Percentiles rank a stretch among this genome's conserved stretches.
Evolutionary conservation across 2,113 vertebrate genomes (phyloP).

Genomic region (Oreochromis aureus): DNA sequence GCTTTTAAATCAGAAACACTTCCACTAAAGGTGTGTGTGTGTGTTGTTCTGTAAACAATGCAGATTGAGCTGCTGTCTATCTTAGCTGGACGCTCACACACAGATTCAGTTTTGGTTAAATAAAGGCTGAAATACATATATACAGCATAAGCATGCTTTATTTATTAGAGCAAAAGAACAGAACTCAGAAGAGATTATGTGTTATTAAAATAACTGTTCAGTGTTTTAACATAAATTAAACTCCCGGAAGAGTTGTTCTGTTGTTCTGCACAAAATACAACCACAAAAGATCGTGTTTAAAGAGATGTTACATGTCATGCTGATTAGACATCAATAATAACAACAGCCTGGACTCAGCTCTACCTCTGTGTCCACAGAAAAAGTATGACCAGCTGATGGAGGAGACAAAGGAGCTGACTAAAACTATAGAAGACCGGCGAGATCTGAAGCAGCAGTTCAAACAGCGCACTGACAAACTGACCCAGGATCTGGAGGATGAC

Average conservation of each 20-base stretch:
- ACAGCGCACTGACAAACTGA: background rate
- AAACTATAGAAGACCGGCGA: background rate
- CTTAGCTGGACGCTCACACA: background rate
- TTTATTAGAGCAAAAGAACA: background rate
- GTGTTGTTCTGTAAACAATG: background rate
- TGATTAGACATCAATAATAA: background rate
- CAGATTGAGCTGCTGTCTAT: background rate
- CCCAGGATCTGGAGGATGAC: background rate
- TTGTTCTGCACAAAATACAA: background rate
- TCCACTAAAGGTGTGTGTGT: accelerated
- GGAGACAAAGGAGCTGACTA: slow-evolving; percentile 22
- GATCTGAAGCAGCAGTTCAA: background rate
- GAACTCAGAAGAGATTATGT: background rate
- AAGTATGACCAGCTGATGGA: background rate
- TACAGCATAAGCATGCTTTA: accelerated
- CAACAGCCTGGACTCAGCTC: background rate
- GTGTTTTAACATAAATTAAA: background rate
- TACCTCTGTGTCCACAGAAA: slow-evolving; percentile 17
- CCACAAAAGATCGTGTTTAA: background rate
- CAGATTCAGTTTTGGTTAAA: background rate
- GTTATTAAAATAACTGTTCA: background rate
- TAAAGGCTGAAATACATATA: background rate
- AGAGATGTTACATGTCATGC: background rate
- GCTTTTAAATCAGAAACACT: background rate
- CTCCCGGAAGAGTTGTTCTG: background rate